phyloP scores from a whole-genome alignment of 2,797 vertebrate species.

The Emydoidea blandingii region DNA sequence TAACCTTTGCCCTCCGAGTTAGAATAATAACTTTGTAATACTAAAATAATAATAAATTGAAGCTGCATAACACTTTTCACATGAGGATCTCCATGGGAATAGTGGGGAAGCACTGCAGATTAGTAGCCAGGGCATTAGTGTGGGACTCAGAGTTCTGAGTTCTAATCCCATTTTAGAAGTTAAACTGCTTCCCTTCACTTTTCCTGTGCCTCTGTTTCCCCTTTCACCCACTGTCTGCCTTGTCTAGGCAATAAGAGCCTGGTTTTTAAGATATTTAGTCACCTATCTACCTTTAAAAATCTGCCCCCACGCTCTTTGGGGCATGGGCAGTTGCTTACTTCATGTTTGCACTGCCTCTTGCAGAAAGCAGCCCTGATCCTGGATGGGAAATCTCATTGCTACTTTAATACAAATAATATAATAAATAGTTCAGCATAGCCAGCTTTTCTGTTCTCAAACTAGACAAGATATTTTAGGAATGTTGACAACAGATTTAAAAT shows the following conservation, averaged over 20 bases:
- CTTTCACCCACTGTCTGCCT: neutral
- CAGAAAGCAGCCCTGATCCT: neutral
- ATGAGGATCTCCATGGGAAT: neutral
- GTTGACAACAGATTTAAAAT: neutral
- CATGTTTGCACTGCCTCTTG: neutral
- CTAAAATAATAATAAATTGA: neutral
- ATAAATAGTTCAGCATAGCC: neutral
- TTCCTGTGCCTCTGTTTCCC: neutral
- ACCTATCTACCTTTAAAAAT: neutral
- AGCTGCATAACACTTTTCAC: neutral
- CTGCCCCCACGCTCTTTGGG: neutral
- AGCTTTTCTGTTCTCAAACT: neutral
- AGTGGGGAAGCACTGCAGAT: neutral
- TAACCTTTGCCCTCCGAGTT: neutral
- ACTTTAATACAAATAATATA: neutral
- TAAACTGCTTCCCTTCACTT: neutral
- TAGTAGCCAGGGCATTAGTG: neutral
- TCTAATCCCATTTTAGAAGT: neutral
- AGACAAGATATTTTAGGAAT: neutral
- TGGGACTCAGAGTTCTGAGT: neutral
- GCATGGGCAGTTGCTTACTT: neutral
- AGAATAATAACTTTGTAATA: neutral
- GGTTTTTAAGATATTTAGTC: neutral
- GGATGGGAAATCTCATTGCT: neutral
- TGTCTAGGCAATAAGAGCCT: neutral